phyloP scores from a whole-genome alignment of 2,888 invertebrate genomes.

The Aleiodes leptofemur region DNA sequence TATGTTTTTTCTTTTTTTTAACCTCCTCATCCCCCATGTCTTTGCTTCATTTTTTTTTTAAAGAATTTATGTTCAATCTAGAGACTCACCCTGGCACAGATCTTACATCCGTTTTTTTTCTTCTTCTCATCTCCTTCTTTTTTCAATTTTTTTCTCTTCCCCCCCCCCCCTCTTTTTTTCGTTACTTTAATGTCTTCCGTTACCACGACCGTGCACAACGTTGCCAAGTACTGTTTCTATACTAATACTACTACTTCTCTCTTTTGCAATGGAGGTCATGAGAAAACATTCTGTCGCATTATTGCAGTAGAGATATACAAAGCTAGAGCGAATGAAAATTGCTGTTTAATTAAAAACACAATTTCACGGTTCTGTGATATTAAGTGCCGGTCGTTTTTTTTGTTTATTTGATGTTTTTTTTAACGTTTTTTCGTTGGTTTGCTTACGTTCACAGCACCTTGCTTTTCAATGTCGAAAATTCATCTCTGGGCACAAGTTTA shows the following conservation, averaged over 20 bases:
- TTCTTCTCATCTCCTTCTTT: not conserved
- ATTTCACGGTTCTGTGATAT: constrained; percentile 28
- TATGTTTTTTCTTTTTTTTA: not conserved
- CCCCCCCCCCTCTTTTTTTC: not conserved
- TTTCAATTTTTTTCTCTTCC: not conserved
- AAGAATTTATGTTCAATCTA: constrained; percentile 40
- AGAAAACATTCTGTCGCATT: constrained; percentile 40
- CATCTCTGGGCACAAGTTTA: not conserved
- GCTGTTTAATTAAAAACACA: constrained; percentile 33
- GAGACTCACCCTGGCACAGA: constrained; percentile 31
- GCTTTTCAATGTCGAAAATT: not conserved
- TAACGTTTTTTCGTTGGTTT: not conserved
- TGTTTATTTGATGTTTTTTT: not conserved
- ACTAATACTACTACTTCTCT: constrained; percentile 16
- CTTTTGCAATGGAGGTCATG: constrained; percentile 38
- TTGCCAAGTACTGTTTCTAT: constrained; percentile 26
- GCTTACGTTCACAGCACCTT: not conserved
- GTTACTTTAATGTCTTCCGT: constrained; percentile 42
- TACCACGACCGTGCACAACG: constrained; percentile 30
- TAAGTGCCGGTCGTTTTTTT: not conserved
- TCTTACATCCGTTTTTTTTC: constrained; percentile 35
- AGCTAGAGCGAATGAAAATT: constrained; percentile 31
- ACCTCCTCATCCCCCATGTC: not conserved
- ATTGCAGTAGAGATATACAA: constrained; percentile 25
- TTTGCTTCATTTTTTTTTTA: constrained; percentile 19